Evolutionary conservation across 2,888 invertebrate species (phyloP).

Genomic region (Tetranychus piercei): DNA sequence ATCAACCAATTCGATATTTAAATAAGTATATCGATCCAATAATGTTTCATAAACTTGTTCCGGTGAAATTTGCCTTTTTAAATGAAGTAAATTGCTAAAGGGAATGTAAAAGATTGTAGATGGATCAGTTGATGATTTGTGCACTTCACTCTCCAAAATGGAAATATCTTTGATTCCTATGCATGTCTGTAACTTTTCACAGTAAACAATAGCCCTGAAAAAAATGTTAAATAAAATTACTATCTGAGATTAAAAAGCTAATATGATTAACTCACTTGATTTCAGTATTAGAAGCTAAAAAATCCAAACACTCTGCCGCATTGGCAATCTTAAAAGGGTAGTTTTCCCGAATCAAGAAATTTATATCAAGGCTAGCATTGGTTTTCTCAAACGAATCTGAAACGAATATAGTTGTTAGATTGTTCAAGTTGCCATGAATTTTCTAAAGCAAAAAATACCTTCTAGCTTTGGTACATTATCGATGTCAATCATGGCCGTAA

Average conservation of each 20-base stretch:
- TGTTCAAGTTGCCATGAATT: too few relatives aligned
- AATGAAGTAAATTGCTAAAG: background rate
- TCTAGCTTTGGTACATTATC: background rate
- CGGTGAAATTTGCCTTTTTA: background rate
- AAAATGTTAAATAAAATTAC: background rate
- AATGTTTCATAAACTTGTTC: background rate
- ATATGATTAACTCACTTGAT: background rate
- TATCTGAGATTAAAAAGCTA: too few relatives aligned
- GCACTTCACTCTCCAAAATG: background rate
- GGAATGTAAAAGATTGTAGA: background rate
- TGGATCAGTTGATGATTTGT: background rate
- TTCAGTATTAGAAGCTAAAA: background rate
- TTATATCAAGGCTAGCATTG: background rate
- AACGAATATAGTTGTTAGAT: background rate
- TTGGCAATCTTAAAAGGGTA: background rate
- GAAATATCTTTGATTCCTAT: background rate
- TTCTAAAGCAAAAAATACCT: background rate
- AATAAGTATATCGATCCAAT: background rate
- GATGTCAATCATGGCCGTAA: background rate
- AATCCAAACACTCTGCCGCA: background rate
- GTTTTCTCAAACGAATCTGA: background rate
- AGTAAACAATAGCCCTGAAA: background rate
- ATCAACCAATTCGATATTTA: background rate
- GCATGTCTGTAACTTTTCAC: background rate
- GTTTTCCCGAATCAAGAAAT: background rate